phyloP scores from a whole-genome alignment of 2,113 vertebrate species.

The Corythornis vintsioides region DNA sequence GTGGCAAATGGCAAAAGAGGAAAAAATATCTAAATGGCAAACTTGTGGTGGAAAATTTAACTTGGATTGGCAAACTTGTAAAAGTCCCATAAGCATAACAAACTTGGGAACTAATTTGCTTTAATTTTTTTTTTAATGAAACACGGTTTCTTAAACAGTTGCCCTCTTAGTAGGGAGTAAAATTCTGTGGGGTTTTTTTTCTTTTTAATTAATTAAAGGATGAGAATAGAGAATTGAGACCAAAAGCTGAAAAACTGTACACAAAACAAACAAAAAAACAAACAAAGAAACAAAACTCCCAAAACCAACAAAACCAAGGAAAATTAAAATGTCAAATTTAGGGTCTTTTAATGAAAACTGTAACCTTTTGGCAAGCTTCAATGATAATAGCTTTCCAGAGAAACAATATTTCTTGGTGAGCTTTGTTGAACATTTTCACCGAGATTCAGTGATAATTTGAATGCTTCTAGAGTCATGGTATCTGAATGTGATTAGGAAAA shows the following conservation, averaged over 20 bases:
- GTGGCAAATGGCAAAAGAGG: not conserved
- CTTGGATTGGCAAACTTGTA: not conserved
- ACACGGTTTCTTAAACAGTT: not conserved
- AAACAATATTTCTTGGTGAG: not conserved
- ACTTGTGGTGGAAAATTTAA: not conserved
- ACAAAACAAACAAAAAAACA: not conserved
- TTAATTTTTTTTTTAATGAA: not conserved
- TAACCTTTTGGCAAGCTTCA: not conserved
- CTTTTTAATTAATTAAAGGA: not conserved
- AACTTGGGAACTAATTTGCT: not conserved
- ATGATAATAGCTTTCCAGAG: not conserved
- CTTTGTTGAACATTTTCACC: not conserved
- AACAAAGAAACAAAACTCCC: not conserved
- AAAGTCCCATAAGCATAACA: not conserved
- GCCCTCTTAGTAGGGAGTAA: not conserved
- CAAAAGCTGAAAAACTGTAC: not conserved
- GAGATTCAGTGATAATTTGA: not conserved
- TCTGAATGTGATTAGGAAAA: not conserved
- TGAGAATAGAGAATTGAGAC: not conserved
- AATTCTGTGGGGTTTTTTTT: not conserved
- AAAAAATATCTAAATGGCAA: not conserved
- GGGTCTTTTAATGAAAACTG: not conserved
- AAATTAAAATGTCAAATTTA: not conserved
- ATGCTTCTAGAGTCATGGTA: not conserved
- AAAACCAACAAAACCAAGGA: too few species aligned